phyloP scores from a whole-genome alignment of 2,113 vertebrate species.

The Nematolebias whitei region DNA sequence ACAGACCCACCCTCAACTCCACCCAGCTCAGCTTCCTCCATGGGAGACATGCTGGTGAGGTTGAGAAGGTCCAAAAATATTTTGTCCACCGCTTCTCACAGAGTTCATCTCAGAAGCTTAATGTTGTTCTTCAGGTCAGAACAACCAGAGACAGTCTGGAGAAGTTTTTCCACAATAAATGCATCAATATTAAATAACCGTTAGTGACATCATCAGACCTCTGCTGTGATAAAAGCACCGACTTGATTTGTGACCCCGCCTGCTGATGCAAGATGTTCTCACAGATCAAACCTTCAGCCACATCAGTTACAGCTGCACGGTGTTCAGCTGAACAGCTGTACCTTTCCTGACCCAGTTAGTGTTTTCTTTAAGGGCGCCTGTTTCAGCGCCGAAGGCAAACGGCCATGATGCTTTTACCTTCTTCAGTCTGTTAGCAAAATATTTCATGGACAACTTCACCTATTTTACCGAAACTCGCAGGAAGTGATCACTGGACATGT shows the following conservation, averaged over 20 bases:
- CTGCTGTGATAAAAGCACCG: conserved; percentile 13
- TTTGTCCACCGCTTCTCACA: not conserved
- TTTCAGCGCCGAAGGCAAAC: not conserved
- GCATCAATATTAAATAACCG: not conserved
- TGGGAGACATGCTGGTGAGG: too few relatives aligned
- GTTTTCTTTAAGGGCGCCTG: not conserved
- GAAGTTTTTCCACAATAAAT: not conserved
- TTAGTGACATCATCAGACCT: not conserved
- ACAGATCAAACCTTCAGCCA: conserved; percentile 5
- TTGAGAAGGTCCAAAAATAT: too few relatives aligned
- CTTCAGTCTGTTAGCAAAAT: too few relatives aligned
- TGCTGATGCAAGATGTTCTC: conserved; percentile 30
- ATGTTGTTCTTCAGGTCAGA: not conserved
- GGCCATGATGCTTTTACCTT: too few relatives aligned
- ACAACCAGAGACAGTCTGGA: not conserved
- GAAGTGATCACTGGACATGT: too few relatives aligned
- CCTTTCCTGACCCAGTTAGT: not conserved
- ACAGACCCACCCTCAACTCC: too few relatives aligned
- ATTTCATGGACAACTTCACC: too few relatives aligned
- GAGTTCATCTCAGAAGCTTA: not conserved
- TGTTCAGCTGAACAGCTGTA: not conserved
- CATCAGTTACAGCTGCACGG: conserved; percentile 22
- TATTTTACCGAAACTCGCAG: too few relatives aligned
- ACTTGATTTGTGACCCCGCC: conserved; percentile 14
- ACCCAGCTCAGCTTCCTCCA: too few relatives aligned